Conservation (phyloP, 35 echinoderm and acorn worm genomes). For the Lytechinus variegatus region DNA sequence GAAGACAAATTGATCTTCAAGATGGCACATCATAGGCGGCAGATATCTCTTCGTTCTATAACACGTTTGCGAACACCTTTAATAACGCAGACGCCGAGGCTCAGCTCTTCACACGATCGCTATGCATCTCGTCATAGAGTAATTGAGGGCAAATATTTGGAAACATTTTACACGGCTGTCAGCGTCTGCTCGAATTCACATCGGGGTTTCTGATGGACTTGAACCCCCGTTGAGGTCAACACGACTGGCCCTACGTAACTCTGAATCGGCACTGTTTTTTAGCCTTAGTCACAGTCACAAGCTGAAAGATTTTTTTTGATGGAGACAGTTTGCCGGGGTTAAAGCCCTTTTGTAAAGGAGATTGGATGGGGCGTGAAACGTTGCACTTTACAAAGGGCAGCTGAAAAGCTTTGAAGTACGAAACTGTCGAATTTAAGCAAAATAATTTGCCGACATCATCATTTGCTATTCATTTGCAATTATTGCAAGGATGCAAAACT, state of each 20-base stretch:
- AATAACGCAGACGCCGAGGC: background rate
- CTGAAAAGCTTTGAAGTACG: no score
- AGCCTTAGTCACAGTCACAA: no score
- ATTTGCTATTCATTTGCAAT: no score
- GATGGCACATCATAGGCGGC: background rate
- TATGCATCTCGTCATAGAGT: constrained; percentile 2
- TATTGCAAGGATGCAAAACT: no score
- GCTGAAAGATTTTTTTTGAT: background rate
- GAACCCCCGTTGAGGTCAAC: background rate
- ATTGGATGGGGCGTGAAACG: no score
- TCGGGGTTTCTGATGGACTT: background rate
- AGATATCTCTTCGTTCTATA: background rate
- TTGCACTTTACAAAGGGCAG: no score
- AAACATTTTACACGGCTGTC: background rate
- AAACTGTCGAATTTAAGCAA: no score
- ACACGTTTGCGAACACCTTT: background rate
- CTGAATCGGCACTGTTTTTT: no score
- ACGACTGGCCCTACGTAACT: background rate
- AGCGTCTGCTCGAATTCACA: background rate
- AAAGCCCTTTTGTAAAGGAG: no score
- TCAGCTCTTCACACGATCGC: background rate
- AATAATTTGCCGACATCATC: no score
- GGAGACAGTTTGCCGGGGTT: no score
- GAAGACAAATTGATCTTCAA: background rate
- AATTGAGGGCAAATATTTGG: background rate